Conservation (phyloP, 2,888 invertebrate species). For the Cheilosia grossa region DNA sequence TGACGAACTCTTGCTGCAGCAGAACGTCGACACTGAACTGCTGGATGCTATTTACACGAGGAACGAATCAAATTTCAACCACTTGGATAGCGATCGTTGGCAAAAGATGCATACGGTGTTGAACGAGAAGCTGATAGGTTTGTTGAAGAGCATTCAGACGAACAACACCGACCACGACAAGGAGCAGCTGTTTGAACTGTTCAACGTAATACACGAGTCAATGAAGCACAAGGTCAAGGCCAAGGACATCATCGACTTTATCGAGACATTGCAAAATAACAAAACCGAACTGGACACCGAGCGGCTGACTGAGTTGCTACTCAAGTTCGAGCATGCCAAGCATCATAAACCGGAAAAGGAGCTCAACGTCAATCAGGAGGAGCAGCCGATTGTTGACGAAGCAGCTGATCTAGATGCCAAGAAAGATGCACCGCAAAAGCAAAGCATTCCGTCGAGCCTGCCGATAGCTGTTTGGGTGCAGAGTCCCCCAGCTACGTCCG, state of each 20-base stretch:
- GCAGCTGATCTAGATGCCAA: not conserved
- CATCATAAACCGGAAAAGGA: constrained; percentile 32
- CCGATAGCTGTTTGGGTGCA: constrained; percentile 39
- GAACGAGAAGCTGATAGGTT: constrained; percentile 72
- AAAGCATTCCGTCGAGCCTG: not conserved
- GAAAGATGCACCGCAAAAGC: constrained; percentile 9
- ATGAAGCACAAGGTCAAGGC: constrained; percentile 77
- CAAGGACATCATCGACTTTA: constrained; percentile 80
- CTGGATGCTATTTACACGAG: constrained; percentile 78
- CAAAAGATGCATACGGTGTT: constrained; percentile 55
- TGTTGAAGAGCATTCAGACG: constrained; percentile 75
- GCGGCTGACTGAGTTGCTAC: constrained; percentile 79
- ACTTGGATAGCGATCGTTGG: constrained; percentile 51
- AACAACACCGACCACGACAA: constrained; percentile 80
- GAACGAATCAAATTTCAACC: constrained; percentile 62
- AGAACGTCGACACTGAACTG: constrained; percentile 82
- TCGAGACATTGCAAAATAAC: constrained; percentile 80
- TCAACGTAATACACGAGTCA: constrained; percentile 78
- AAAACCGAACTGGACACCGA: constrained; percentile 80
- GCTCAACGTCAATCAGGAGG: not conserved
- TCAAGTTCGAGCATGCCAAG: constrained; percentile 77
- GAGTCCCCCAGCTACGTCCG: not conserved
- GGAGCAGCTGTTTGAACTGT: constrained; percentile 78
- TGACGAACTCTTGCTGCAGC: constrained; percentile 54
- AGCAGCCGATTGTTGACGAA: not conserved